Base-by-base conservation (phyloP, 2,888 invertebrate species). In the Peribatodes rhomboidaria region DNA sequence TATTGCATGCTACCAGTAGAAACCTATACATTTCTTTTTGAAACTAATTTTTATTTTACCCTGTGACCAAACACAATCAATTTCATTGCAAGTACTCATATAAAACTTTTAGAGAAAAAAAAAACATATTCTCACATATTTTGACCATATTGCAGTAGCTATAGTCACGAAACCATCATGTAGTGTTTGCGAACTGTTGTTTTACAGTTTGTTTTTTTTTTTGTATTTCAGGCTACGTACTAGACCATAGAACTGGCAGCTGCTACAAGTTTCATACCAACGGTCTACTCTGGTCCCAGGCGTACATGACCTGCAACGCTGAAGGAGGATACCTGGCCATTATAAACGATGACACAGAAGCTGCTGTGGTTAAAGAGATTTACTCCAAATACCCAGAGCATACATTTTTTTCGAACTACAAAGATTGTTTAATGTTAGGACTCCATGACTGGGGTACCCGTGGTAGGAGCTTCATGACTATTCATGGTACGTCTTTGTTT, bases 191-290 rank as follows among this genome's bases (percentile, higher is more conserved):
- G n/a, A n/a, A n/a, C n/a, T n/a, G n/a, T n/a, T n/a, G n/a, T 27
- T 27, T 27, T 27, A 27, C 27, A 27, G n/a, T n/a, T n/a, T n/a
- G n/a, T n/a, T n/a, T n/a, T n/a, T n/a, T n/a, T 6, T 6, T 27
- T 6, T 27, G 13, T 22, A 22, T 22, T 46, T 11, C 72, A 87
- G 87, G 68, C 27, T 88, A 88, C 65, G 39, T 0, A 0, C 39
- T 76, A 0, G 78, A 83, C 2, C 0, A 18, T 0, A 65, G 75
- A 16, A 86, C 85, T 0, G 73, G 78, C 0, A 82, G 71, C 22
- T 88, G 87, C 57, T 88, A 88, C 72, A 88, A 88, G 67, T 83
- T 86, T 70, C 87, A 87, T 60, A 60, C 54, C 0, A 65, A 69
- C 0, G 79, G 82, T 0, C 71, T 79, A 1, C 77, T 70, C 1